Evolutionary conservation across 2,888 invertebrate species (phyloP).

Genomic region (Calameuta filiformis): DNA sequence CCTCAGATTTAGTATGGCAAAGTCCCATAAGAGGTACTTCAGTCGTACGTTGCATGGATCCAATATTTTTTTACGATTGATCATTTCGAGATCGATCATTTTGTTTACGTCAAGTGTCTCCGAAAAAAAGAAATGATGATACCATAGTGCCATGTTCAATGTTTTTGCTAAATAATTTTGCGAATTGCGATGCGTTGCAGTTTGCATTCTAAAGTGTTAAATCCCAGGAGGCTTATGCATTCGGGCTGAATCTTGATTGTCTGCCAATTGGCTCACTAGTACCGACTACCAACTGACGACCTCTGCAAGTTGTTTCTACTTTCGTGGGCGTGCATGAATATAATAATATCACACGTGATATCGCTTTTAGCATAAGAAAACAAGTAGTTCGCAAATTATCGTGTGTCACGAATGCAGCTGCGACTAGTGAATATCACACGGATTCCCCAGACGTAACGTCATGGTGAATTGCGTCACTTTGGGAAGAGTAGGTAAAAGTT

Average conservation of each 20-base stretch:
- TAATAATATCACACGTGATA: neutral
- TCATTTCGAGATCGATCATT: too few species aligned
- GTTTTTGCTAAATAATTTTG: neutral
- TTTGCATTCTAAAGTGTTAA: neutral
- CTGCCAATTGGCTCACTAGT: neutral
- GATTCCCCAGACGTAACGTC: neutral
- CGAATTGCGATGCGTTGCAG: neutral
- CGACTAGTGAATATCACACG: neutral
- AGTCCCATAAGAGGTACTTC: neutral
- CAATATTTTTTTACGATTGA: neutral
- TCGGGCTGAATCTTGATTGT: neutral
- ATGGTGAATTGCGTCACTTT: neutral
- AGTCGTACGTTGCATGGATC: neutral
- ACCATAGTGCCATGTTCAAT: neutral
- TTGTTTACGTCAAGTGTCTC: too few species aligned
- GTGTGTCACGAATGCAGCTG: neutral
- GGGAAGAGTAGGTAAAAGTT: neutral
- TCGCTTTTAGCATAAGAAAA: neutral
- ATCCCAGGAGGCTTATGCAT: neutral
- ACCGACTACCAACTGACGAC: neutral
- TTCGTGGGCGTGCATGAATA: neutral
- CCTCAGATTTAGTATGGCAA: neutral
- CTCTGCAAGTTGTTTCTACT: neutral
- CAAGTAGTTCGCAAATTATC: neutral
- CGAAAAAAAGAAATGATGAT: neutral